Percentiles rank a stretch among this genome's conserved stretches.
Conservation (phyloP, 2,113 vertebrate species). For the Gopherus evgoodei region DNA sequence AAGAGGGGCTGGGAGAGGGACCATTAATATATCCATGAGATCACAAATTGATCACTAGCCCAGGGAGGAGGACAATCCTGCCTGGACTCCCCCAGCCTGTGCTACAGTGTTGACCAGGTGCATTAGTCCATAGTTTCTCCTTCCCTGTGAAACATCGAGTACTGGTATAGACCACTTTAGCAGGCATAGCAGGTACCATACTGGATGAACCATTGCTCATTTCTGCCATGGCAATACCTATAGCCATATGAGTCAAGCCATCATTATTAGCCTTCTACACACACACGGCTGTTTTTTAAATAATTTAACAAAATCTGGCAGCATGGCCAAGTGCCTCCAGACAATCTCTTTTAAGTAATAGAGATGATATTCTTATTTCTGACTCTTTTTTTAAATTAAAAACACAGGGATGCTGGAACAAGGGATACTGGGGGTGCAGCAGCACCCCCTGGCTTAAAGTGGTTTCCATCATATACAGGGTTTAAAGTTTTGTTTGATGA, state of each 20-base stretch:
- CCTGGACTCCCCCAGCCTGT: background rate
- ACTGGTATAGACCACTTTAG: accelerated
- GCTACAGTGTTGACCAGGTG: background rate
- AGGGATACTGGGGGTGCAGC: background rate
- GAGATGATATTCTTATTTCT: background rate
- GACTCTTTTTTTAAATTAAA: background rate
- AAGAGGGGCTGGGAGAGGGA: background rate
- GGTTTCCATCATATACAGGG: background rate
- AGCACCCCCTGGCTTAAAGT: background rate
- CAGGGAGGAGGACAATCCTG: background rate
- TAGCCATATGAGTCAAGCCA: background rate
- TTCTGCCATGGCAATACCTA: background rate
- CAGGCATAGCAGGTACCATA: background rate
- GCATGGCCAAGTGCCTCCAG: background rate
- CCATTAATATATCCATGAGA: background rate
- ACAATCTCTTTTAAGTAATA: background rate
- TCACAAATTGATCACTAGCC: background rate
- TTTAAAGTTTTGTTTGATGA: background rate
- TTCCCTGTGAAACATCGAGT: background rate
- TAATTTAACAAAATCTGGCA: slow-evolving; percentile 12
- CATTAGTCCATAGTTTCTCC: background rate
- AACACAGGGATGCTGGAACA: background rate
- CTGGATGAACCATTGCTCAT: background rate
- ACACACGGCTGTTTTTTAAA: background rate
- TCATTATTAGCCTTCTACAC: background rate